Evolutionary conservation across 37 sponge, comb jelly and placozoan genomes (phyloP).

Genomic region (Haliclona indistincta): DNA sequence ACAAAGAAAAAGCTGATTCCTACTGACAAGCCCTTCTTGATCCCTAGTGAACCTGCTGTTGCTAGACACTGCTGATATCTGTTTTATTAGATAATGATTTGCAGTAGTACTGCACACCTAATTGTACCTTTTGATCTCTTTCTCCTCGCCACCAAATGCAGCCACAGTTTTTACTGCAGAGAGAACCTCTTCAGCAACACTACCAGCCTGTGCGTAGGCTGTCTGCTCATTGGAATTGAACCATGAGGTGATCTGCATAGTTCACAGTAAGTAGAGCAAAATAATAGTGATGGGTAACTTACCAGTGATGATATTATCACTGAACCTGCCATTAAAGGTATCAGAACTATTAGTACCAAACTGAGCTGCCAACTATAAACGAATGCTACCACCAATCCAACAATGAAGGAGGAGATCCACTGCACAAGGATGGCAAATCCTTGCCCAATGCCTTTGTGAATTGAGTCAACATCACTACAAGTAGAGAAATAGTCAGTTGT

Average conservation of each 20-base stretch:
- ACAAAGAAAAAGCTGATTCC: constrained; percentile 27
- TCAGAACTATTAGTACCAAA: constrained; percentile 34
- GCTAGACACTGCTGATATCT: constrained; percentile 66
- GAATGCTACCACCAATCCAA: constrained; percentile 54
- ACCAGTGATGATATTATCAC: constrained; percentile 8
- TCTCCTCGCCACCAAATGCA: constrained; percentile 74
- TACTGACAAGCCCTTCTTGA: constrained; percentile 46
- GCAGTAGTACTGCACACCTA: constrained; percentile 3
- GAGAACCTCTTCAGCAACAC: constrained; percentile 69
- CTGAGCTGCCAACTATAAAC: constrained; percentile 50
- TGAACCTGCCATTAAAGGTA: constrained; percentile 35
- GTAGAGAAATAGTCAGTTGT: not conserved
- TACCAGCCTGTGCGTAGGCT: constrained; percentile 63
- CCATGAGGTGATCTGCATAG: not conserved
- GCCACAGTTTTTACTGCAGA: constrained; percentile 77
- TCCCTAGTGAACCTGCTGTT: constrained; percentile 43
- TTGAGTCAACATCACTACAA: constrained; percentile 58
- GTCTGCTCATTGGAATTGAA: constrained; percentile 28
- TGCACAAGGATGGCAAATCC: constrained; percentile 48
- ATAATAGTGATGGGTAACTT: not conserved
- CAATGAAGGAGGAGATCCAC: constrained; percentile 26
- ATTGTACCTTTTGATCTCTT: constrained; percentile 1
- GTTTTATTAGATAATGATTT: not conserved
- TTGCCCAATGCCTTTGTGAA: constrained; percentile 65
- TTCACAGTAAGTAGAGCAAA: not conserved